Evolutionary conservation across 2,797 vertebrate species (phyloP).

Genomic region (Erithacus rubecula): DNA sequence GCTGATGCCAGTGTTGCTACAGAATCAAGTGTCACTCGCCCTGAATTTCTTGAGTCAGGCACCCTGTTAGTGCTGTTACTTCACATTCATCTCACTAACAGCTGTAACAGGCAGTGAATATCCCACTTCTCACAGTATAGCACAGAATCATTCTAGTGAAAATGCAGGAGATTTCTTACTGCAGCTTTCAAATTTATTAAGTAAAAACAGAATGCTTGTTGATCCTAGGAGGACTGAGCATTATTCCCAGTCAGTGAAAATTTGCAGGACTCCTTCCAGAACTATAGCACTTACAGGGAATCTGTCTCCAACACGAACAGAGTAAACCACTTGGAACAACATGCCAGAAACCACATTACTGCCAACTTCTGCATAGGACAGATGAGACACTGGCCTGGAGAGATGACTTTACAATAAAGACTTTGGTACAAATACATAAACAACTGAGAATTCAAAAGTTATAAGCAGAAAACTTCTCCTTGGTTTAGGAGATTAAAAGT

Average conservation of each 20-base stretch:
- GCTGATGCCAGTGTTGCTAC: not conserved
- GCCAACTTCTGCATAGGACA: not conserved
- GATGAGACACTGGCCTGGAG: not conserved
- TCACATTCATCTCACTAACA: not conserved
- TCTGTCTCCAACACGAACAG: not conserved
- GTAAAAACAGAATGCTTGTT: not conserved
- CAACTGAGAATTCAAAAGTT: not conserved
- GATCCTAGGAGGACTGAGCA: not conserved
- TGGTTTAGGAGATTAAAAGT: not conserved
- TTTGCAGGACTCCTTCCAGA: not conserved
- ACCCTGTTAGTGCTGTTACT: not conserved
- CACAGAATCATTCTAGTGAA: not conserved
- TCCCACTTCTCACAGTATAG: not conserved
- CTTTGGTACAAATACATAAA: not conserved
- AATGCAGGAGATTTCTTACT: not conserved
- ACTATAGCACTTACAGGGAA: not conserved
- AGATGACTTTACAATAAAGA: not conserved
- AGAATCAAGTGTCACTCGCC: constrained; percentile 33
- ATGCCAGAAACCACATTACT: not conserved
- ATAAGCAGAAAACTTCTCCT: not conserved
- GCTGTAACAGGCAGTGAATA: not conserved
- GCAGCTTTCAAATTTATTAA: not conserved
- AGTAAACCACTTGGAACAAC: not conserved
- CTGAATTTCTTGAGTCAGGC: constrained; percentile 30
- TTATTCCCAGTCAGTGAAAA: not conserved